Evolutionary conservation across 2,888 invertebrate species (phyloP).

Genomic region (Acleris cristana): DNA sequence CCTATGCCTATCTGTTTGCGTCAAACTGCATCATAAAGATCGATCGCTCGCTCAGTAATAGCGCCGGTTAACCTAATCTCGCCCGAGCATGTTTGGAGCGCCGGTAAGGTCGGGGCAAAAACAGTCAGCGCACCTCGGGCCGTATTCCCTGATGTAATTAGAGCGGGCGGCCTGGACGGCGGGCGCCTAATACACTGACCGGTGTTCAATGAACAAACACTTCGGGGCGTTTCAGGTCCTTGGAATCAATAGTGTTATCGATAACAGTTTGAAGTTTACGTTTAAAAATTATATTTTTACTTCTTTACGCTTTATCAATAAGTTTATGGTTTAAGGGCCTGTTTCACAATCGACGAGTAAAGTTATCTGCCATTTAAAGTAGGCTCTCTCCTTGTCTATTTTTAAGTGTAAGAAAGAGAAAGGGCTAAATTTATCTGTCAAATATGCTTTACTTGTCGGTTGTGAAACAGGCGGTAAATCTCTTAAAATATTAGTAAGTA

Average conservation of each 20-base stretch:
- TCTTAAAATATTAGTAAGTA: too few relatives aligned
- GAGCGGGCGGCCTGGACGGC: conserved; percentile 63
- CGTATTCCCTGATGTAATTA: conserved; percentile 81
- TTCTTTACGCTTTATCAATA: too few relatives aligned
- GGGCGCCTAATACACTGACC: conserved; percentile 73
- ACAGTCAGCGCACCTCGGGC: conserved; percentile 55
- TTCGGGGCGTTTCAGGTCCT: conserved; percentile 47
- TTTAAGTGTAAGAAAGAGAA: too few relatives aligned
- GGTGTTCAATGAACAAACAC: conserved; percentile 63
- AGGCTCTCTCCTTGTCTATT: too few relatives aligned
- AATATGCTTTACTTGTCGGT: too few relatives aligned
- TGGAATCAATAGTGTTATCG: conserved; percentile 12
- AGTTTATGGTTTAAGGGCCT: too few relatives aligned
- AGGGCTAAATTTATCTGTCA: too few relatives aligned
- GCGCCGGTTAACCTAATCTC: conserved; percentile 38
- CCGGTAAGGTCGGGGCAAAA: conserved; percentile 55
- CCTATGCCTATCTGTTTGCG: conserved; percentile 18
- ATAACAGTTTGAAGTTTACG: not conserved
- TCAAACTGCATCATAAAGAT: conserved; percentile 34
- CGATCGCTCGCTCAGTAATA: conserved; percentile 30
- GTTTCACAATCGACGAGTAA: too few relatives aligned
- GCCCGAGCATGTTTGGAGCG: conserved; percentile 44
- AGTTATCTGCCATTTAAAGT: too few relatives aligned
- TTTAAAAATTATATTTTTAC: too few relatives aligned
- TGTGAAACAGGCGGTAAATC: too few relatives aligned